phyloP scores from a whole-genome alignment of 2,797 vertebrate genomes.

The Myotis myotis region DNA sequence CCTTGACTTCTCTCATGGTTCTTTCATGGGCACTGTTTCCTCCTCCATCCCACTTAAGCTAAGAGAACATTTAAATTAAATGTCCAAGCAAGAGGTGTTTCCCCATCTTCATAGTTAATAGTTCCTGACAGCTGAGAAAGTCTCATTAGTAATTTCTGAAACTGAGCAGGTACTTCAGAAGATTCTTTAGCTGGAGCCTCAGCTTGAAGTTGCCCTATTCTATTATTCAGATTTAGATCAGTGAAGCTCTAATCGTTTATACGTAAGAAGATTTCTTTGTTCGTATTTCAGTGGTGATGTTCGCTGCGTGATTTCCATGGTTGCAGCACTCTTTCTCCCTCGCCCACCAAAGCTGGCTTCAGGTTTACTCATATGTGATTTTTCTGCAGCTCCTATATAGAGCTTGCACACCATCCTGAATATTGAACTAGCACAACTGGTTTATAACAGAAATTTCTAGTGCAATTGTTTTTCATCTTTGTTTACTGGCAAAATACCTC shows the following conservation, averaged over 20 bases:
- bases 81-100: no score
- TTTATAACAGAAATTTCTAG: background rate
- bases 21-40: rapidly evolving
- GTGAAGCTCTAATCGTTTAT: background rate
- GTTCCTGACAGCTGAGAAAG: background rate
- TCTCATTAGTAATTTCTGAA: background rate
- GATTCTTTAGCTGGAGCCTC: background rate
- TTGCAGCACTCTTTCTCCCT: background rate
- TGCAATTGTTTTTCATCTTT: conserved; percentile 25
- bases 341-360: background rate
- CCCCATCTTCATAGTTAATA: background rate
- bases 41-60: background rate
- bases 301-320: background rate
- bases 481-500: conserved; percentile 50
- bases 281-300: background rate
- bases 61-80: background rate
- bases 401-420: background rate
- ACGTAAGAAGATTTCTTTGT: background rate
- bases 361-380: background rate
- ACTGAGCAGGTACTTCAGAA: background rate
- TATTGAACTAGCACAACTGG: background rate
- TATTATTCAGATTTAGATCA: background rate
- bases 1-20: background rate
- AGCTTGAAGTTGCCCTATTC: background rate
- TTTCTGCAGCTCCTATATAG: background rate